Base-by-base conservation (phyloP, 2,888 invertebrate genomes). In the Megastigmus dorsalis region DNA sequence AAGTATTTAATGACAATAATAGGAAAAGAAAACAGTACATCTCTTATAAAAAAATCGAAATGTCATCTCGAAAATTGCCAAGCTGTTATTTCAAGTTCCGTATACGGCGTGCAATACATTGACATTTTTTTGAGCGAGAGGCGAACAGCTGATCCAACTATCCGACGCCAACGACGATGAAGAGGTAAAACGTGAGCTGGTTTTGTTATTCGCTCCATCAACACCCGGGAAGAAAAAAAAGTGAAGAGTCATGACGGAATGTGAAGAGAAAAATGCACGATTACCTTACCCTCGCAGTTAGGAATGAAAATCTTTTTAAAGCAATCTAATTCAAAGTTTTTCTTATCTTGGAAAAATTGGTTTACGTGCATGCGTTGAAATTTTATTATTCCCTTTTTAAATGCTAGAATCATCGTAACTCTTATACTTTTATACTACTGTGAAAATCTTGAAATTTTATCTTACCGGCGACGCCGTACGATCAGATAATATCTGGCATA, bases 171-270 rank as follows among this genome's bases (percentile, higher is more conserved):
- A 65, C 28, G 52, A 41, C 65, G 41, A 65, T 65, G 65, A 65
- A 65, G 65, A 52, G 65, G 52, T 52, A 18, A 41, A 52, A 65
- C 63, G 63, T 63, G 63, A 63, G 33, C 6, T 36, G 63, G 28
- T 63, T 63, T 63, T 45, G 45, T 45, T 63, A 63, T 48, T 48
- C 18, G 3, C 6, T 13, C 63, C 50, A 63, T 63, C 63, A 50
- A 50, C 50, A 33, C 18, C 9, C 10, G 1, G 45, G 15, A 43
- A 5, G 5, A 15, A 43, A 43, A 63, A 63, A 48, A 48, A 50
- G 50, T 36, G 36, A 63, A 63, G 26, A 36, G 36, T 50, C 50
- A 30, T 26, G 33, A 23, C 7, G n/a, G 36, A 50, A 50, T 48
- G n/a, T 15, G 20, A 45, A 18, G 23, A 50, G 50, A 50, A 63